These are phyloP conservation scores for Leptinotarsa undecemlineata DNA, from an alignment of 1,140 invertebrate genomes.

Conservation along the genomic window DNA sequence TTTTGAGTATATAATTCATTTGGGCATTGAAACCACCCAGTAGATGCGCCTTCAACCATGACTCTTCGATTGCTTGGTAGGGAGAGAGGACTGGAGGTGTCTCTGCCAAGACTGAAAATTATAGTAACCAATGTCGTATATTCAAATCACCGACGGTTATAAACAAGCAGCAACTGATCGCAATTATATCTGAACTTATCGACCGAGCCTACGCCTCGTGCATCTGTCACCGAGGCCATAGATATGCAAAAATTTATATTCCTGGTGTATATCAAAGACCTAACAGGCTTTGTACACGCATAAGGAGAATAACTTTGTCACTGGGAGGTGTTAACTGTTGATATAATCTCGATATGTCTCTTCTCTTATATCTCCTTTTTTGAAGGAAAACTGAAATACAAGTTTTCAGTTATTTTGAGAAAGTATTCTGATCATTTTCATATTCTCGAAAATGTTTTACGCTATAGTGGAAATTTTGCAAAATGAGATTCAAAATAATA, in stretches of 20 bases:
- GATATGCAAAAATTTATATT: constrained; percentile 20
- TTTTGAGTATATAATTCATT: too few species aligned
- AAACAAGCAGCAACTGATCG: constrained; percentile 35
- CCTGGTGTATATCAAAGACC: constrained; percentile 12
- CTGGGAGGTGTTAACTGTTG: constrained; percentile 2
- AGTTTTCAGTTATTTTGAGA: too few species aligned
- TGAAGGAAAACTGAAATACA: too few species aligned
- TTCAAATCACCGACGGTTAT: constrained; percentile 35
- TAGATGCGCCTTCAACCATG: background rate
- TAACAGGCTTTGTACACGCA: constrained; percentile 18
- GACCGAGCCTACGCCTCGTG: constrained; percentile 32
- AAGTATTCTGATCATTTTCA: too few species aligned
- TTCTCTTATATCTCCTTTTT: too few species aligned
- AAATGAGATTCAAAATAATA: too few species aligned
- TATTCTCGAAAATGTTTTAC: too few species aligned
- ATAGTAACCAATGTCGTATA: constrained; percentile 30
- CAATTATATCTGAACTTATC: constrained; percentile 35
- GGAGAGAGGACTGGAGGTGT: constrained; percentile 5
- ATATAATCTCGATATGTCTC: background rate
- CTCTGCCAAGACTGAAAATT: constrained; percentile 23
- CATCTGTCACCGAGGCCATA: constrained; percentile 32
- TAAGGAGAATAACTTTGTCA: constrained; percentile 6
- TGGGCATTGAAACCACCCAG: too few species aligned
- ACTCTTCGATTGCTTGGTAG: background rate
- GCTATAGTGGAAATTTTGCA: too few species aligned